Evolutionary conservation across 2,888 invertebrate species (phyloP).

Genomic region (Beris morrisii): DNA sequence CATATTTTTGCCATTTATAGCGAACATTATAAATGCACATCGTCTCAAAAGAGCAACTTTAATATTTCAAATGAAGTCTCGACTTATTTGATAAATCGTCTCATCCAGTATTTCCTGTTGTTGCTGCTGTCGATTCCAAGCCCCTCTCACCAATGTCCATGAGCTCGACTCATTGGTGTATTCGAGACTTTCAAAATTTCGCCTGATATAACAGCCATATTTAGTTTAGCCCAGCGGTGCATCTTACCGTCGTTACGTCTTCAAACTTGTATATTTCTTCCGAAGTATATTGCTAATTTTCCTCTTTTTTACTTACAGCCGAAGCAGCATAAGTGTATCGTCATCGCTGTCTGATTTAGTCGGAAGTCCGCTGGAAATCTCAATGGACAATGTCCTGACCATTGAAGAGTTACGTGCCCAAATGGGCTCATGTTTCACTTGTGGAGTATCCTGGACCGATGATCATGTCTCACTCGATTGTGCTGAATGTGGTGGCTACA

Average conservation of each 20-base stretch:
- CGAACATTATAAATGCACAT: too few relatives aligned
- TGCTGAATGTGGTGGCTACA: constrained; percentile 78
- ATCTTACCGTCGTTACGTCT: background rate
- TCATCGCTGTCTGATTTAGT: constrained; percentile 55
- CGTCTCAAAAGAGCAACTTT: too few relatives aligned
- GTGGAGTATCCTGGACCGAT: constrained; percentile 79
- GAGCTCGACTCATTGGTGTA: background rate
- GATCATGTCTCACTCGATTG: constrained; percentile 77
- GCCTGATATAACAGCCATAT: background rate
- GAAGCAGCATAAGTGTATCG: constrained; percentile 54
- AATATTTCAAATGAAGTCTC: too few relatives aligned
- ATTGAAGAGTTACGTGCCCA: constrained; percentile 72
- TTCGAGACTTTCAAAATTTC: constrained; percentile 1
- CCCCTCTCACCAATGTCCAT: background rate
- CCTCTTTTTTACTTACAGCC: constrained; percentile 46
- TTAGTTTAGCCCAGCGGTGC: background rate
- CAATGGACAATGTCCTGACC: constrained; percentile 61
- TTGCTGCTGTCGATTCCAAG: too few relatives aligned
- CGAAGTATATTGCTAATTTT: background rate
- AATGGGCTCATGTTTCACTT: constrained; percentile 74
- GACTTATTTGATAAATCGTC: too few relatives aligned
- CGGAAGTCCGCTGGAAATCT: constrained; percentile 53
- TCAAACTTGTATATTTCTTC: too few relatives aligned
- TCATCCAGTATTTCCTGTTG: too few relatives aligned
- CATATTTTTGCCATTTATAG: too few relatives aligned